A percentile compares a stretch with the other conserved stretches of the same genome.
phyloP scores from a whole-genome alignment of 2,113 vertebrate species.

The Poeciliopsis occidentalis region DNA sequence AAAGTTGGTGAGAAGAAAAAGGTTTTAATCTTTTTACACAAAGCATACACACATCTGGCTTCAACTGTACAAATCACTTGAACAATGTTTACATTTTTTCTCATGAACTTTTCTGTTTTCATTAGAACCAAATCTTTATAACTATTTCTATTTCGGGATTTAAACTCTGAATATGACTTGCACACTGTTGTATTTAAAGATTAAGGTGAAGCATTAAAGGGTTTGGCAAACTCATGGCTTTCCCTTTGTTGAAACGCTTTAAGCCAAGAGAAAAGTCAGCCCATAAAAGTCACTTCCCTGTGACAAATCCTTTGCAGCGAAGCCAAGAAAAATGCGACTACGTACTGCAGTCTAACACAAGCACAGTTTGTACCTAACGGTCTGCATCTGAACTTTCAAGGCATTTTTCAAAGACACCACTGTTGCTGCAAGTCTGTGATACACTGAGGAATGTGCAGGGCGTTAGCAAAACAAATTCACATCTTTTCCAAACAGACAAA shows the following conservation, averaged over 20 bases:
- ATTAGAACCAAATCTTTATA: too few relatives aligned
- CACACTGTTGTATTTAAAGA: not conserved
- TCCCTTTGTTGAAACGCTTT: conserved; percentile 21
- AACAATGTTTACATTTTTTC: not conserved
- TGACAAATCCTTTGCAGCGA: conserved; percentile 48
- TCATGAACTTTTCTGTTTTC: too few relatives aligned
- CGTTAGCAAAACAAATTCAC: conserved; percentile 34
- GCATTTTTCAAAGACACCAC: conserved; percentile 50
- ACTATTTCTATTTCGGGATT: not conserved
- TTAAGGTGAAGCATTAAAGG: not conserved
- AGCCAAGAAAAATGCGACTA: conserved; percentile 39
- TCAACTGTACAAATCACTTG: not conserved
- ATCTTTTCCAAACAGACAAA: conserved; percentile 41
- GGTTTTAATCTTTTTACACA: not conserved
- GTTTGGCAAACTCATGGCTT: conserved; percentile 5
- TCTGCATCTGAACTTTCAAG: conserved; percentile 44
- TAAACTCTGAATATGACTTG: not conserved
- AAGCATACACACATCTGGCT: not conserved
- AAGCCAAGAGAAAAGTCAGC: conserved; percentile 46
- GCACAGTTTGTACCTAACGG: conserved; percentile 32
- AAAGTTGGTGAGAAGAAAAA: not conserved
- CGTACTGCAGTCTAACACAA: conserved; percentile 23
- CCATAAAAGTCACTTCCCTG: conserved; percentile 48
- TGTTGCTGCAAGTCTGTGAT: conserved; percentile 47
- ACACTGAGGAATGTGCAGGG: conserved; percentile 3